phyloP scores from a whole-genome alignment of 1,140 invertebrate genomes.

The Ooceraea biroi region DNA sequence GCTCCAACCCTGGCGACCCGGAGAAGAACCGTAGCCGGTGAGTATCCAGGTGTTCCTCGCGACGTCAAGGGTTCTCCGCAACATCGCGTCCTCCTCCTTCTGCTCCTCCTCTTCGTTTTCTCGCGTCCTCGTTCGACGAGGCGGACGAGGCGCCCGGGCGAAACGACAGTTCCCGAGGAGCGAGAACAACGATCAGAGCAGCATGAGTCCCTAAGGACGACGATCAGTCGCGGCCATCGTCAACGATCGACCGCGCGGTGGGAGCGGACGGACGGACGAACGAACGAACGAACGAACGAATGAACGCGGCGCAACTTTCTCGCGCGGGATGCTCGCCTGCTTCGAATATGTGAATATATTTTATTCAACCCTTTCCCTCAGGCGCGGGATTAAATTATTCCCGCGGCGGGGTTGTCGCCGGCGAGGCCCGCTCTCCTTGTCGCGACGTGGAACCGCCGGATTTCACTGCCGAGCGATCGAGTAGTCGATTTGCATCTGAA shows the following conservation, averaged over 20 bases:
- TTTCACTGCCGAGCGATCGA: too few relatives aligned
- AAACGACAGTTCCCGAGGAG: slow-evolving; percentile 84
- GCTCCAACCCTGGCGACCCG: slow-evolving; percentile 71
- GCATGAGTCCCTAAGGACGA: slow-evolving; percentile 74
- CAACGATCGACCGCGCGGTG: background rate
- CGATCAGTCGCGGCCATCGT: background rate
- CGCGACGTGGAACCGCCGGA: background rate
- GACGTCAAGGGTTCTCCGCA: slow-evolving; percentile 41
- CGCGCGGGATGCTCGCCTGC: slow-evolving; percentile 79
- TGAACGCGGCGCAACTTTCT: slow-evolving; percentile 74
- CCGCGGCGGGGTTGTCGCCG: slow-evolving; percentile 63
- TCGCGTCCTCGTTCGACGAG: slow-evolving; percentile 63
- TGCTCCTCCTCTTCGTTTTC: slow-evolving; percentile 66
- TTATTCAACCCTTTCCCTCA: slow-evolving; percentile 86
- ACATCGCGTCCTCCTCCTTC: slow-evolving; percentile 42
- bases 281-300: slow-evolving; percentile 6
- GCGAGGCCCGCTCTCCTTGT: background rate
- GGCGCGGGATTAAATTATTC: slow-evolving; percentile 84
- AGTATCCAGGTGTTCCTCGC: slow-evolving; percentile 31
- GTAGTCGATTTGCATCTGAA: background rate
- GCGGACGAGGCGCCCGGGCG: slow-evolving; percentile 70
- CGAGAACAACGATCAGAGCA: slow-evolving; percentile 81
- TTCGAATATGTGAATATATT: slow-evolving; percentile 87
- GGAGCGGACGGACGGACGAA: background rate
- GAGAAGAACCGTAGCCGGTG: background rate